These are phyloP conservation scores for Microtus agrestis DNA, from an alignment of 2,797 vertebrate species.

Conservation along the genomic window DNA sequence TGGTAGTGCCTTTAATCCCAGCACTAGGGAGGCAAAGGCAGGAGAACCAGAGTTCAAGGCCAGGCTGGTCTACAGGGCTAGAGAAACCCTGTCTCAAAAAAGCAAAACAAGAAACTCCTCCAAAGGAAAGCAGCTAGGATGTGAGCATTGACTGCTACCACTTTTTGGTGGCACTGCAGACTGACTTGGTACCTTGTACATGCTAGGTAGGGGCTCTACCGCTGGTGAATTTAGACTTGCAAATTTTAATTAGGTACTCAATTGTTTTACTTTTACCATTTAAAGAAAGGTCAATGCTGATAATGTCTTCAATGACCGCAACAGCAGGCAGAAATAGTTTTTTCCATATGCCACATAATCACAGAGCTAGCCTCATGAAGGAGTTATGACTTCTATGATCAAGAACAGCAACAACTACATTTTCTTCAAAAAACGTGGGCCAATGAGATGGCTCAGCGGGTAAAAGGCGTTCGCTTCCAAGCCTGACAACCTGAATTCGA, in stretches of 20 bases:
- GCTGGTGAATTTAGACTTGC: background rate
- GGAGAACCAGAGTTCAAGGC: background rate
- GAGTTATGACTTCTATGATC: background rate
- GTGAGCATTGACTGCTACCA: background rate
- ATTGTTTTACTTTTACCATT: background rate
- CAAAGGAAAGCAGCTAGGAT: background rate
- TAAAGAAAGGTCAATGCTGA: background rate
- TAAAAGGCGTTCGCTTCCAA: background rate
- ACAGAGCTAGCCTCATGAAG: background rate
- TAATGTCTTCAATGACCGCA: slow-evolving; percentile 2
- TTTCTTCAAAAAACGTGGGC: background rate
- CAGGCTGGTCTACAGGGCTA: background rate
- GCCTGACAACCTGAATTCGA: background rate
- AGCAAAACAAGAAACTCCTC: background rate
- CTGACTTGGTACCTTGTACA: background rate
- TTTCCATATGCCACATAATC: slow-evolving; percentile 42
- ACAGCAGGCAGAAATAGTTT: background rate
- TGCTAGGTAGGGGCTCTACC: background rate
- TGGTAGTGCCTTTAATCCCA: background rate
- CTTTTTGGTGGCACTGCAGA: background rate
- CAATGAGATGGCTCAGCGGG: too few relatives aligned
- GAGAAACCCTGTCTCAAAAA: background rate
- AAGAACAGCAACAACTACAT: background rate
- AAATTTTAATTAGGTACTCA: background rate
- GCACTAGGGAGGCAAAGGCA: background rate